Evolutionary conservation across 2,797 vertebrate genomes (phyloP), one percentile per base, ranked within the genome.

Genomic region (Eulemur mongoz): DNA sequence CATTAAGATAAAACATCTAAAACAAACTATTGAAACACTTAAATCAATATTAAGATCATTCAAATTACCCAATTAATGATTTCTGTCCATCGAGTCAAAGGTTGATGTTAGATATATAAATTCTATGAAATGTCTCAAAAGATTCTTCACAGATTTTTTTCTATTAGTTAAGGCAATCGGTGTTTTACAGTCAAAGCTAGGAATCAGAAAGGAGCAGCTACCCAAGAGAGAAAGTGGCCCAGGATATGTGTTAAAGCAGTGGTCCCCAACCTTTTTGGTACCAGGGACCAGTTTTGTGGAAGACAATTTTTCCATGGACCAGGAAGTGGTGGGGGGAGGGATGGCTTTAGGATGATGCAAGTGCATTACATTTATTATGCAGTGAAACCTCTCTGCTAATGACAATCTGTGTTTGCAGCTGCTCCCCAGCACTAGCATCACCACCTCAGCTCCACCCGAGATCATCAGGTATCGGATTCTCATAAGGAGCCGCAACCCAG

Each of bases 31-130:
- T 94, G 95, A 78, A 93, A 91, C 84, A 73, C 87, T 94, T 96
- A 91, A 96, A 95, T 96, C 89, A 94, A 96, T 96, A 96, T 87
- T 89, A 93, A 97, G 81, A 92, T 82, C 70, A 93, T 92, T 90
- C 81, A 52, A 40, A 93, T 95, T 80, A 50, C 65, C 92, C 95
- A 93, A 86, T 93, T 95, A 92, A 82, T 76, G 91, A 93, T 83
- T 76, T 97, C 86, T 94, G 61, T 85, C 92, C n/a, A 23, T 57
- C 0, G 1, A 48, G 94, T 85, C 76, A 88, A 81, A 93, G 85
- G 95, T 38, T 63, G 95, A 81, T 48, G 50, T 43, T 11, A 48
- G 75, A 61, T 25, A 86, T 59, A 92, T 89, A 95, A 97, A 96
- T 97, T 83, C 83, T 45, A 43, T 7, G 32, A 76, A 82, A 96